These are phyloP conservation scores for Drosophila fulvimacula DNA, from an alignment of 2,888 invertebrate genomes.

Conservation along the genomic window DNA sequence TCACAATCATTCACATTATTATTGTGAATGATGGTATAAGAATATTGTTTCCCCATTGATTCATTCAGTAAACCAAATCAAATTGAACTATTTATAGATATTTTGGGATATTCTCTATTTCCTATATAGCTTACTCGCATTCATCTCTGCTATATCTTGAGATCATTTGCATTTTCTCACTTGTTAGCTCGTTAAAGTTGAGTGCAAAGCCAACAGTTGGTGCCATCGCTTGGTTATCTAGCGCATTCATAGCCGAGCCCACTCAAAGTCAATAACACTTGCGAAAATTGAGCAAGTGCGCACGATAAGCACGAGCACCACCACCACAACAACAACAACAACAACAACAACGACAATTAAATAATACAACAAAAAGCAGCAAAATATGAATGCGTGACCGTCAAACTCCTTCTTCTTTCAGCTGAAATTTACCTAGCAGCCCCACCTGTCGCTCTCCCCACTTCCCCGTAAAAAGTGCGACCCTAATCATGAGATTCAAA, in stretches of 20 bases:
- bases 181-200: constrained; percentile 9
- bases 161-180: constrained; percentile 23
- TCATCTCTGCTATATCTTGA: background rate
- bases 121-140: background rate
- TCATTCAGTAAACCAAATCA: background rate
- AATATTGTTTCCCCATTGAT: background rate
- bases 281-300: constrained; percentile 68
- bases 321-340: constrained; percentile 16
- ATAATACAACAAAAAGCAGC: constrained; percentile 24
- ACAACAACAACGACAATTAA: constrained; percentile 1
- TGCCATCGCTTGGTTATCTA: constrained; percentile 24
- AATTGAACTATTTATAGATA: background rate
- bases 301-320: constrained; percentile 56
- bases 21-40: background rate
- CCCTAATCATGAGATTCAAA: constrained; percentile 74
- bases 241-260: constrained; percentile 65
- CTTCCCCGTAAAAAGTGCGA: constrained; percentile 6
- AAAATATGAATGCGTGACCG: constrained; percentile 41
- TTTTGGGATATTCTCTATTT: background rate
- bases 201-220: constrained; percentile 2
- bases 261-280: constrained; percentile 72
- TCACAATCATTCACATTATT: background rate
- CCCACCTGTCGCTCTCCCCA: background rate
- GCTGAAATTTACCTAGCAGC: background rate
- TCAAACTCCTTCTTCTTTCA: constrained; percentile 18